These are phyloP conservation scores for Ichneumoninae sp. DNA, from an alignment of 2,888 invertebrate species.

Conservation along the genomic window DNA sequence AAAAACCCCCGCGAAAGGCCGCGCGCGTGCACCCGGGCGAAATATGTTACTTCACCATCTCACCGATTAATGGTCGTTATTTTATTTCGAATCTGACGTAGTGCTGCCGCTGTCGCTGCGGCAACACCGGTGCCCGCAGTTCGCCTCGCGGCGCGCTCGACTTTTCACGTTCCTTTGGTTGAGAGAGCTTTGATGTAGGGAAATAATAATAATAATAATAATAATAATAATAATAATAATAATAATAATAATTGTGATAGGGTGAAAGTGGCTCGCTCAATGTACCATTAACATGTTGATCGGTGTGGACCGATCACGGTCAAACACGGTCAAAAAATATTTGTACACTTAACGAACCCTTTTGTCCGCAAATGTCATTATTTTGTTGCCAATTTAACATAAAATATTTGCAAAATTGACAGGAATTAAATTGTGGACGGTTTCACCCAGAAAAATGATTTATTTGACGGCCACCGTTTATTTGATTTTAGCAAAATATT, in stretches of 20 bases:
- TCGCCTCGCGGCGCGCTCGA: background rate
- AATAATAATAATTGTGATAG: background rate
- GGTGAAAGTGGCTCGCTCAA: background rate
- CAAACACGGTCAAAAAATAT: too few relatives aligned
- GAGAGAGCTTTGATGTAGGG: background rate
- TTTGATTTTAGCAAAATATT: too few relatives aligned
- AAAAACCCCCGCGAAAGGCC: background rate
- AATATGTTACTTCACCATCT: slow-evolving; percentile 75
- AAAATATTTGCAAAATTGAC: too few relatives aligned
- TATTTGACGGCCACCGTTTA: too few relatives aligned
- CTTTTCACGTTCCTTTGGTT: slow-evolving; percentile 2
- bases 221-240: background rate
- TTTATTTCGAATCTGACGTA: slow-evolving; percentile 74
- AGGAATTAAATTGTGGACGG: too few relatives aligned
- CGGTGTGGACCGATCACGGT: too few relatives aligned
- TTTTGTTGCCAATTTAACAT: too few relatives aligned
- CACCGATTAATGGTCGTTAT: slow-evolving; percentile 78
- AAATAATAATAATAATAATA: background rate
- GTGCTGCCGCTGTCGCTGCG: slow-evolving; percentile 16
- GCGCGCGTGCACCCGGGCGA: slow-evolving; percentile 69
- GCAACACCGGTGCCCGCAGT: slow-evolving; percentile 1
- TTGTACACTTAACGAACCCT: too few relatives aligned
- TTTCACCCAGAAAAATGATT: too few relatives aligned
- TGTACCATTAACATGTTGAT: background rate
- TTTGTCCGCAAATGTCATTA: too few relatives aligned